Evolutionary conservation across 1,140 invertebrate genomes (phyloP).

Genomic region (Octopus sinensis): DNA sequence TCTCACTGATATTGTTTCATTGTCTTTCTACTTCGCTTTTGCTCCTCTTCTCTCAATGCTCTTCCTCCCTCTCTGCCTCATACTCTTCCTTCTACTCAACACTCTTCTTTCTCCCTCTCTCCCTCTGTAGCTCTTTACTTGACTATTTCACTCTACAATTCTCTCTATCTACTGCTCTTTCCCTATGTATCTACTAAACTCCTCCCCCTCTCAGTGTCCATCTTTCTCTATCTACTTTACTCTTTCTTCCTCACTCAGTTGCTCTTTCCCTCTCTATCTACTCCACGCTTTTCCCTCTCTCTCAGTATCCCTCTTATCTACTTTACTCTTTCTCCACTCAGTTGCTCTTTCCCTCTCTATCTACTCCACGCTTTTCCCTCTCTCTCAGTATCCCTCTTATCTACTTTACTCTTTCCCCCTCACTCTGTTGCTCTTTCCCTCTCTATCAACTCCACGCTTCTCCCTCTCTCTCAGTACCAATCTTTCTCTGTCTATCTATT

Average conservation of each 20-base stretch:
- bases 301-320: neutral
- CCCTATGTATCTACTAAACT: neutral
- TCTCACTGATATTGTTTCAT: neutral
- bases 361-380: neutral
- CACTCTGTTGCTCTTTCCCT: neutral
- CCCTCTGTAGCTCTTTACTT: neutral
- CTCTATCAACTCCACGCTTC: neutral
- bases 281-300: neutral
- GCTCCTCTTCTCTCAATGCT: neutral
- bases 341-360: neutral
- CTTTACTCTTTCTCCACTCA: neutral
- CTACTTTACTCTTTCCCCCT: neutral
- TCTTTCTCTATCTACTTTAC: neutral
- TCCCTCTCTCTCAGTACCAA: neutral
- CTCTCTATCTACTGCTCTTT: neutral
- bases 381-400: neutral
- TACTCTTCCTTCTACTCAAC: neutral
- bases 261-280: neutral
- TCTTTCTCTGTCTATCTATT: neutral
- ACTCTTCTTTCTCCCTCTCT: neutral
- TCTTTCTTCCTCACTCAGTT: neutral
- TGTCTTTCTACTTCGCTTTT: neutral
- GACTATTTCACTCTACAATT: neutral
- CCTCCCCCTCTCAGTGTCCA: neutral
- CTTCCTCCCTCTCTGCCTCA: neutral